Evolutionary conservation across 2,797 vertebrate genomes (phyloP), one percentile per base, ranked within the genome.

Genomic region (Helicolenus hilgendorfi): DNA sequence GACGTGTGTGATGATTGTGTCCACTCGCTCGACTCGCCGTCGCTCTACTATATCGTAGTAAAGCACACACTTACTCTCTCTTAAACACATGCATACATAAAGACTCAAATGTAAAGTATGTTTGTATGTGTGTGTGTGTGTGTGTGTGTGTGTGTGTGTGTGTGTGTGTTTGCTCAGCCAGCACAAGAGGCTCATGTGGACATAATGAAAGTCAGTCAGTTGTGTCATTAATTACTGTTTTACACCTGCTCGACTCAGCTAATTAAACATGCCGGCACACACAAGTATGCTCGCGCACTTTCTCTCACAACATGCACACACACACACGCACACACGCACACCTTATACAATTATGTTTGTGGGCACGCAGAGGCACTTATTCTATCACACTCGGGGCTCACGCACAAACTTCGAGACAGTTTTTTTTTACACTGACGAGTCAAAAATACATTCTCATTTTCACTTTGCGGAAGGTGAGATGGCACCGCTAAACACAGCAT

Each of bases 181-280:
- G 83, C 73, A 36, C 20, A 13, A 90, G 73, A 94, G 72, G 82
- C 90, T 95, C 94, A 96, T 89, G 96, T 97, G 92, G 94, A 79
- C 97, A 97, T 97, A 97, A 97, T 96, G 94, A 98, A 49, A 97
- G 92, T 96, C 96, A 96, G 93, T 83, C 92, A 95, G 95, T 95
- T 95, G 96, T 97, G 97, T 97, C 93, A 97, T 98, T 98, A 98
- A 98, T 98, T 98, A 98, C 93, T 96, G 90, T 96, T 98, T 97
- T 98, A 97, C 97, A 98, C 97, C 97, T 98, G 98, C 95, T 96
- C 98, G 97, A 97, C 97, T 98, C 97, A 97, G 97, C 95, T 97
- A 96, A 97, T 97, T 96, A 95, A 91, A 94, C 85, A 92, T 95
- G 94, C 94, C 94, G 93, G 94, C 94, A 92, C 88, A 93, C 65